Evolutionary conservation across 2,113 vertebrate genomes (phyloP).

Genomic region (Podiceps cristatus): DNA sequence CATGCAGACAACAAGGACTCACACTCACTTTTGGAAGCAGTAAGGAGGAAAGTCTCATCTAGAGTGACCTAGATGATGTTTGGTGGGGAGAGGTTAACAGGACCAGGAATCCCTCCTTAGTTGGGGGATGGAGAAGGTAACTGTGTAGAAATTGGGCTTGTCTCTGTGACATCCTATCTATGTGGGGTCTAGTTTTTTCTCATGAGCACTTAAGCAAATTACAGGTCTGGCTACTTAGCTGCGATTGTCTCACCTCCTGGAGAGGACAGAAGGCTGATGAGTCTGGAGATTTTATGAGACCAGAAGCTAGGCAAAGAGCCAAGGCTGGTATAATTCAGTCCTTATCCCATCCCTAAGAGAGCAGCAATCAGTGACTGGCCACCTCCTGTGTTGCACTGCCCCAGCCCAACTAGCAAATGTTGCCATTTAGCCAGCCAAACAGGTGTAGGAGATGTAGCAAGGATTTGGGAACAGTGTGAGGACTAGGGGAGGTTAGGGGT

Average conservation of each 20-base stretch:
- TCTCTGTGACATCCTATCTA: neutral
- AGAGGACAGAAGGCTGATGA: neutral
- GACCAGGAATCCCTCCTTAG: neutral
- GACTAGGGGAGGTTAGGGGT: neutral
- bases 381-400: neutral
- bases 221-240: neutral
- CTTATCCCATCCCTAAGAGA: neutral
- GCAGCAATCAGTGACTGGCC: neutral
- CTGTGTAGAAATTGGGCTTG: neutral
- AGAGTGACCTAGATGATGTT: neutral
- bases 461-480: neutral
- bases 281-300: neutral
- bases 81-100: neutral
- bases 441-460: conserved; percentile 17
- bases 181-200: neutral
- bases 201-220: neutral
- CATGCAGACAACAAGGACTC: neutral
- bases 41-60: neutral
- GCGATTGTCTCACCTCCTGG: neutral
- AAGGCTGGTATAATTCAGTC: neutral
- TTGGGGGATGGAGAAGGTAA: neutral
- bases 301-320: neutral
- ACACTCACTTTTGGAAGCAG: neutral
- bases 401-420: neutral
- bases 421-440: neutral